Evolutionary conservation across 1,140 invertebrate genomes (phyloP).

Genomic region (Telenomus remus): DNA sequence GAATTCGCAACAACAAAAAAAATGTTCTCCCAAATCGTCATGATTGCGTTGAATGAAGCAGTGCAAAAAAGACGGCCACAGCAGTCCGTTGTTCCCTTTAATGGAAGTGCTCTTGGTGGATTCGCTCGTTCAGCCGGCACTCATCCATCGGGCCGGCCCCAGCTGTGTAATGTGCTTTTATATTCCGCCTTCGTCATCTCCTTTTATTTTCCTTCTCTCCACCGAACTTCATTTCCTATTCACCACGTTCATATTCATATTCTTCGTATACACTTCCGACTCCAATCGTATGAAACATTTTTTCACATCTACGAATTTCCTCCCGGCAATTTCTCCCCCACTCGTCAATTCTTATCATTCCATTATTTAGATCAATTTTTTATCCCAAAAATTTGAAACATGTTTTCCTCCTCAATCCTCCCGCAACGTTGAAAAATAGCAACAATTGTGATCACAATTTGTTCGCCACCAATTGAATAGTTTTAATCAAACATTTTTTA

Average conservation of each 20-base stretch:
- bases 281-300: constrained; percentile 4
- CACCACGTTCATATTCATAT: constrained; percentile 49
- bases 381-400: too few relatives aligned
- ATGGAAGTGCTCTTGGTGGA: constrained; percentile 50
- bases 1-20: constrained; percentile 20
- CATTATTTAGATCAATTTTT: too few relatives aligned
- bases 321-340: too few relatives aligned
- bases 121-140: constrained; percentile 50
- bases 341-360: too few relatives aligned
- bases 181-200: constrained; percentile 47
- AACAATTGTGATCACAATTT: neutral
- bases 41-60: too few relatives aligned
- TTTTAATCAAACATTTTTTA: too few relatives aligned
- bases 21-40: too few relatives aligned
- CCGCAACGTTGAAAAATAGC: too few relatives aligned
- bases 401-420: too few relatives aligned
- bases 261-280: constrained; percentile 27
- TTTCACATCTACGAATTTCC: neutral
- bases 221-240: constrained; percentile 32
- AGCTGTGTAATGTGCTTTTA: constrained; percentile 58
- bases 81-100: constrained; percentile 51
- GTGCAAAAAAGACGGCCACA: constrained; percentile 34
- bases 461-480: too few relatives aligned
- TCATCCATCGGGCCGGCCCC: constrained; percentile 51
- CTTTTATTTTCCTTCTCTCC: constrained; percentile 26